These are phyloP conservation scores for Battus philenor DNA, from an alignment of 1,140 invertebrate genomes.

Conservation along the genomic window DNA sequence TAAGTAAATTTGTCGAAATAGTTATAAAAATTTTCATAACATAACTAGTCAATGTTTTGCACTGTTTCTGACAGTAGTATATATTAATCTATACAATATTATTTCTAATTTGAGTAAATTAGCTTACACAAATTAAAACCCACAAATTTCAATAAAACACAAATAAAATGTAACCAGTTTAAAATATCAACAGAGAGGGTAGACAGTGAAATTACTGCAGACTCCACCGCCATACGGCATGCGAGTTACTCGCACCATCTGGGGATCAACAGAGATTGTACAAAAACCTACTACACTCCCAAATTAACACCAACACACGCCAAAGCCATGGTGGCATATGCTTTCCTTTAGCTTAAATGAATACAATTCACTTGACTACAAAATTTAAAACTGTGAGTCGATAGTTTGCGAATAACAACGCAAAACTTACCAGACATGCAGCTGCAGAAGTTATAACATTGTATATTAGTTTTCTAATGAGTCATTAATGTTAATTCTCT, in stretches of 20 bases:
- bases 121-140: too few relatives aligned
- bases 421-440: conserved; percentile 3
- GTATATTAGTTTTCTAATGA: conserved; percentile 9
- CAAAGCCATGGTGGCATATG: conserved; percentile 62
- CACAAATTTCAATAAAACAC: too few relatives aligned
- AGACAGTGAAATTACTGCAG: conserved; percentile 61
- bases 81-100: too few relatives aligned
- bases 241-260: conserved; percentile 46
- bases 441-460: not conserved
- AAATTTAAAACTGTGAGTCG: too few relatives aligned
- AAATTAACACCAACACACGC: conserved; percentile 45
- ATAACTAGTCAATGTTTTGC: too few relatives aligned
- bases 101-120: too few relatives aligned
- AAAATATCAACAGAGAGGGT: conserved; percentile 26
- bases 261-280: conserved; percentile 42
- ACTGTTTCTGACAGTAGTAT: too few relatives aligned
- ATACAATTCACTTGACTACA: conserved; percentile 17
- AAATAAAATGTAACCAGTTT: too few relatives aligned
- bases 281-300: conserved; percentile 48
- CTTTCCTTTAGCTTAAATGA: conserved; percentile 47
- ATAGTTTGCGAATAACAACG: not conserved
- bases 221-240: conserved; percentile 56
- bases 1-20: too few relatives aligned
- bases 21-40: too few relatives aligned
- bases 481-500: conserved; percentile 4